phyloP scores from a whole-genome alignment of 2,888 invertebrate species.

The Ectropis crepuscularia region DNA sequence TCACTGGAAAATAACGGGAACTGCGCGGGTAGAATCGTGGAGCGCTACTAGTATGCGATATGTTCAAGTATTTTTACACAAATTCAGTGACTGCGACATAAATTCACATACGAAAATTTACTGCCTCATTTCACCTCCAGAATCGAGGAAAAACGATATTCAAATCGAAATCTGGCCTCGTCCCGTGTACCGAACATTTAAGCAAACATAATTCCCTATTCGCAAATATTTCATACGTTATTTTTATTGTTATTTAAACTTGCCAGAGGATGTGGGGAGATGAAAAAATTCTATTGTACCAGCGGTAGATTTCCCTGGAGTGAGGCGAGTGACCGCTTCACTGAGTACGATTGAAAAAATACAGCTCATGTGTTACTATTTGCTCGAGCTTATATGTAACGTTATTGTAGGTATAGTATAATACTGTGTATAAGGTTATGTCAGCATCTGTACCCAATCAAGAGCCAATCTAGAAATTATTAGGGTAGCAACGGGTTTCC shows the following conservation, averaged over 20 bases:
- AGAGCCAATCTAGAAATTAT: too few species aligned
- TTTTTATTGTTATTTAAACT: constrained; percentile 65
- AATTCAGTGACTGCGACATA: constrained; percentile 3
- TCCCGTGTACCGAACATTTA: constrained; percentile 27
- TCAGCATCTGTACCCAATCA: too few species aligned
- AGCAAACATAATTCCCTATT: constrained; percentile 38
- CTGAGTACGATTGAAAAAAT: constrained; percentile 65
- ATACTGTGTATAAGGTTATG: too few species aligned
- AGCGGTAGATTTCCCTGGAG: constrained; percentile 74
- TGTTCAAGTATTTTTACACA: background rate
- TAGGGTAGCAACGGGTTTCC: too few species aligned
- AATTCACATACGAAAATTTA: constrained; percentile 5
- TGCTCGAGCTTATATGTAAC: background rate
- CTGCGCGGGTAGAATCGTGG: too few species aligned
- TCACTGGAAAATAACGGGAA: too few species aligned
- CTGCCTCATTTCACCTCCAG: constrained; percentile 14
- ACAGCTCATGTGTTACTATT: constrained; percentile 28
- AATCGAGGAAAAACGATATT: constrained; percentile 18
- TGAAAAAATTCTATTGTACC: constrained; percentile 72
- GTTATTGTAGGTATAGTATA: background rate
- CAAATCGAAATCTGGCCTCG: constrained; percentile 27
- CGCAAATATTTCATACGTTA: constrained; percentile 43
- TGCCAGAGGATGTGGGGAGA: constrained; percentile 50
- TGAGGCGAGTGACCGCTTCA: constrained; percentile 61
- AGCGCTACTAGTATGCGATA: too few species aligned